A percentile compares a stretch with the other conserved stretches of the same genome.
Conservation (phyloP, 2,888 invertebrate genomes). For the Leptothorax acervorum region DNA sequence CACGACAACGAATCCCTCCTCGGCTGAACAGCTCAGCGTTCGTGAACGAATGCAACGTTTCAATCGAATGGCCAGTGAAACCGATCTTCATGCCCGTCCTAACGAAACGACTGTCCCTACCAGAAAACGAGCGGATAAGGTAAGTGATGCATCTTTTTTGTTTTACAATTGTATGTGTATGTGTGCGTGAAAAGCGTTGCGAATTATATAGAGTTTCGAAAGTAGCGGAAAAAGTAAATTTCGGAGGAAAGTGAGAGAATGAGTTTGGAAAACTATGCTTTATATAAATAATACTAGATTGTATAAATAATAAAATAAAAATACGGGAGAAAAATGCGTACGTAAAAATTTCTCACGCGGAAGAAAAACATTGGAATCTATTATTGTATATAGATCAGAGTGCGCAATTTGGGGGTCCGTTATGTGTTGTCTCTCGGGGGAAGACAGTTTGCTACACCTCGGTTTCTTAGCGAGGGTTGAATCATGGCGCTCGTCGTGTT, state of each 20-base stretch:
- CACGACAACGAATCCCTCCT: slow-evolving; percentile 75
- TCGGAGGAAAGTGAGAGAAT: background rate
- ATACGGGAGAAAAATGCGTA: background rate
- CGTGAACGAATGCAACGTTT: slow-evolving; percentile 97
- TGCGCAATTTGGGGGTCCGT: background rate
- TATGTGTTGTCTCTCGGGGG: background rate
- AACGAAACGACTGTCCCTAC: slow-evolving; percentile 80
- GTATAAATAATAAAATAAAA: background rate
- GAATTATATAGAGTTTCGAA: background rate
- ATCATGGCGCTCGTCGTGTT: slow-evolving; percentile 19
- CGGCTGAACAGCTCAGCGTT: slow-evolving; percentile 91
- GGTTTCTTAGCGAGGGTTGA: slow-evolving; percentile 9
- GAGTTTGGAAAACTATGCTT: background rate
- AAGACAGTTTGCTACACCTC: slow-evolving; percentile 18
- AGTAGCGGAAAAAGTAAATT: background rate
- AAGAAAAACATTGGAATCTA: background rate
- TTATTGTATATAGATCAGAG: background rate
- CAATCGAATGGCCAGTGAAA: slow-evolving; percentile 95
- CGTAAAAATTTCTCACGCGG: background rate
- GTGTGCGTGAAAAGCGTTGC: background rate
- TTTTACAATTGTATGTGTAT: background rate
- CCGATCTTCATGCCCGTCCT: slow-evolving; percentile 85
- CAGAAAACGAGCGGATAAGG: slow-evolving; percentile 89
- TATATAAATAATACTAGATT: background rate
- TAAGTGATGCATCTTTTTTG: slow-evolving; percentile 80